phyloP scores from a whole-genome alignment of 2,888 invertebrate species.

The Oscheius myriophilus region DNA sequence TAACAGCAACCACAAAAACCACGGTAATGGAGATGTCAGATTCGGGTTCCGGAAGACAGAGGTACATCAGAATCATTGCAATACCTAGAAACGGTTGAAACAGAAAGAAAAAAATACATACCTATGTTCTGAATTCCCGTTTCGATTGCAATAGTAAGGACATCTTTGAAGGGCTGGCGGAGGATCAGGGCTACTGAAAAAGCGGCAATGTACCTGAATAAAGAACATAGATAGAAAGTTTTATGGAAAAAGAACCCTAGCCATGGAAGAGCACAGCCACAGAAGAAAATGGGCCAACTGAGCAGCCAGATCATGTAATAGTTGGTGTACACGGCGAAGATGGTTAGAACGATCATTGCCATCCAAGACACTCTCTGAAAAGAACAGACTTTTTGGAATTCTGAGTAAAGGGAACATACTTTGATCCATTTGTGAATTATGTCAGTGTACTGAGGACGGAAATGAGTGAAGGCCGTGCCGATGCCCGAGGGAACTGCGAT shows the following conservation, averaged over 20 bases:
- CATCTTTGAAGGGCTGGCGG: conserved; percentile 33
- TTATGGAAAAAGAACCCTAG: too few species aligned
- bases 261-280: conserved; percentile 46
- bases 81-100: conserved; percentile 29
- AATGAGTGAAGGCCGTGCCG: conserved; percentile 71
- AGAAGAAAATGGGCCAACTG: conserved; percentile 35
- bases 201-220: conserved; percentile 29
- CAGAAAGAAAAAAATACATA: conserved; percentile 1
- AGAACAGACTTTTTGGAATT: not conserved
- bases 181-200: conserved; percentile 36
- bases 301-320: conserved; percentile 44
- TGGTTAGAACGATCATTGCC: conserved; percentile 34
- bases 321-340: conserved; percentile 41
- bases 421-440: conserved; percentile 84
- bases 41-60: conserved; percentile 45
- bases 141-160: conserved; percentile 55
- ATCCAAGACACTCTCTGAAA: conserved; percentile 69
- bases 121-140: conserved; percentile 56
- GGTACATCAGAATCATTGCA: conserved; percentile 43
- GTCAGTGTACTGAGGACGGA: conserved; percentile 78
- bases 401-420: conserved; percentile 73
- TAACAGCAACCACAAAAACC: conserved; percentile 40
- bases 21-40: conserved; percentile 46
- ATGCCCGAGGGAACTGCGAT: conserved; percentile 81
- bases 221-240: too few species aligned